These are phyloP conservation scores for Ecliptopera silaceata DNA, from an alignment of 2,888 invertebrate genomes.

Conservation along the genomic window DNA sequence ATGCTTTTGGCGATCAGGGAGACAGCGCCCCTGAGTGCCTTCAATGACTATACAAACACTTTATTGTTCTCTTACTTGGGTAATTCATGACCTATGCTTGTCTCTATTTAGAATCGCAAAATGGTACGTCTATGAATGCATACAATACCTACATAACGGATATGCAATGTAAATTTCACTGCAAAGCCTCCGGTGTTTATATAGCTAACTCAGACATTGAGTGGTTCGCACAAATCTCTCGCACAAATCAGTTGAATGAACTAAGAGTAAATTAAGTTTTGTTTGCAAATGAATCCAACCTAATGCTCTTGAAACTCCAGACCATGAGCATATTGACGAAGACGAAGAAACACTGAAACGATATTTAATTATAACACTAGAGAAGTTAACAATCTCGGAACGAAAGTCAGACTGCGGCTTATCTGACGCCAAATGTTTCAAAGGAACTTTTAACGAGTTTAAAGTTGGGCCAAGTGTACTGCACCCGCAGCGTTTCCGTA, in stretches of 20 bases:
- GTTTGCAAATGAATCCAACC: slow-evolving; percentile 6
- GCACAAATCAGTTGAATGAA: slow-evolving; percentile 1
- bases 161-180: slow-evolving; percentile 8
- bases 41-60: slow-evolving; percentile 62
- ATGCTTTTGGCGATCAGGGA: slow-evolving; percentile 65
- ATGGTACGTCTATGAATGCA: slow-evolving; percentile 15
- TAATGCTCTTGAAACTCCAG: slow-evolving; percentile 8
- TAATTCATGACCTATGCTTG: slow-evolving; percentile 45
- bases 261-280: slow-evolving; percentile 1
- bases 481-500: slow-evolving; percentile 73
- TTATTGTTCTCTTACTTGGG: slow-evolving; percentile 50
- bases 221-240: neutral
- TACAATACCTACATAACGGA: neutral
- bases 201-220: neutral
- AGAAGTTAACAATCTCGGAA: slow-evolving; percentile 79
- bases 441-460: slow-evolving; percentile 83
- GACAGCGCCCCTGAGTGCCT: slow-evolving; percentile 63
- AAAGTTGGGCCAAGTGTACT: slow-evolving; percentile 80
- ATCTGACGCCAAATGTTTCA: slow-evolving; percentile 82
- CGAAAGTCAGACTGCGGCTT: slow-evolving; percentile 78
- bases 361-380: slow-evolving; percentile 78
- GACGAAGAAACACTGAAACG: slow-evolving; percentile 45
- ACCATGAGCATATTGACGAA: slow-evolving; percentile 23
- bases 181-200: neutral
- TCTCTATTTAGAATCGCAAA: slow-evolving; percentile 28